These are phyloP conservation scores for Drosophila santomea DNA, from an alignment of 1,140 invertebrate species.

Conservation along the genomic window DNA sequence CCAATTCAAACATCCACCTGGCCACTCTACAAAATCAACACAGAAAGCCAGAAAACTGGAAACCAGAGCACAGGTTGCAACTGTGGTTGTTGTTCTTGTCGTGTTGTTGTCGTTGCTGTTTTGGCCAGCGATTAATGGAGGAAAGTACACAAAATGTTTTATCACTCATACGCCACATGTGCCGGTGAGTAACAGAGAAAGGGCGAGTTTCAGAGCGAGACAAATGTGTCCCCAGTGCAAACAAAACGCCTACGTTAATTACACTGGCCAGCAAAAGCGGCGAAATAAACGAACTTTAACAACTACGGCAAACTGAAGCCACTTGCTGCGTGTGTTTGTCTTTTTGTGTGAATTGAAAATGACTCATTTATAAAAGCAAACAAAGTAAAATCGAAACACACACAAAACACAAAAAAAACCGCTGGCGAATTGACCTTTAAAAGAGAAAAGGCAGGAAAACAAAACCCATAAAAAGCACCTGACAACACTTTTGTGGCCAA, in stretches of 20 bases:
- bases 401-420: constrained; percentile 24
- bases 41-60: constrained; percentile 7
- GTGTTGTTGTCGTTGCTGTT: constrained; percentile 10
- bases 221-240: constrained; percentile 57
- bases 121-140: constrained; percentile 50
- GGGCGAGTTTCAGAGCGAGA: constrained; percentile 26
- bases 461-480: constrained; percentile 52
- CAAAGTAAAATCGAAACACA: constrained; percentile 32
- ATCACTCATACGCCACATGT: constrained; percentile 71
- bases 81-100: constrained; percentile 6
- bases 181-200: constrained; percentile 8
- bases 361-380: constrained; percentile 63
- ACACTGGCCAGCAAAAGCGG: constrained; percentile 49
- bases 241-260: constrained; percentile 73
- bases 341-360: constrained; percentile 57
- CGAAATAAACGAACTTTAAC: constrained; percentile 50
- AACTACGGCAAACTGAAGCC: constrained; percentile 52
- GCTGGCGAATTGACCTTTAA: constrained; percentile 56
- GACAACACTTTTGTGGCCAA: constrained; percentile 48
- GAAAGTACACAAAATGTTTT: constrained; percentile 63
- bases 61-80: constrained; percentile 53
- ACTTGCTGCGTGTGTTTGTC: constrained; percentile 36
- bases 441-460: constrained; percentile 24
- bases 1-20: constrained; percentile 41
- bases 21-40: constrained; percentile 56